Evolutionary conservation across 2,888 invertebrate genomes (phyloP).

Genomic region (Pristionchus exspectatus): DNA sequence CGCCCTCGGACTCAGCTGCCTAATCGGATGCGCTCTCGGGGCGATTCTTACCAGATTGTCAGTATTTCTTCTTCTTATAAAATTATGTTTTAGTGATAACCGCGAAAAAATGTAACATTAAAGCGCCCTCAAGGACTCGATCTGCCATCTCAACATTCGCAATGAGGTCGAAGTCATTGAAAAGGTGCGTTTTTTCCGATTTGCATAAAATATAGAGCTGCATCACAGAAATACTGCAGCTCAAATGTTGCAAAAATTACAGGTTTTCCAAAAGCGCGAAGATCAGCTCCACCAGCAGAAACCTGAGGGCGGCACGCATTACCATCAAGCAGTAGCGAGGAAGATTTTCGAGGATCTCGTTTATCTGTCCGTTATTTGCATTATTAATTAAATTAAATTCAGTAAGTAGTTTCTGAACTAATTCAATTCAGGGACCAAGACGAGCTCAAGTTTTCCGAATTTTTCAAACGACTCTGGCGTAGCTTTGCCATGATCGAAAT

Average conservation of each 20-base stretch:
- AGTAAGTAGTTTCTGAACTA: background rate
- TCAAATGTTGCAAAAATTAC: too few species aligned
- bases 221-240: too few species aligned
- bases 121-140: background rate
- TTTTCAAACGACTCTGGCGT: background rate
- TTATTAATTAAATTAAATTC: background rate
- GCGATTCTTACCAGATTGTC: background rate
- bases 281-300: background rate
- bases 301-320: background rate
- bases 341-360: constrained; percentile 38
- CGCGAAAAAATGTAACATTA: background rate
- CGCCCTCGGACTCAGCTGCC: background rate
- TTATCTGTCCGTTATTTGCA: background rate
- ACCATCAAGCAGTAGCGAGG: background rate
- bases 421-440: background rate
- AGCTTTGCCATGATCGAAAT: constrained; percentile 22
- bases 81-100: background rate
- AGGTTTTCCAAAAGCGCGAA: background rate
- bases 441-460: background rate
- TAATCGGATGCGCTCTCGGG: background rate
- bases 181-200: background rate
- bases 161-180: constrained; percentile 6
- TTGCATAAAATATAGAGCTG: background rate
- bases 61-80: background rate
- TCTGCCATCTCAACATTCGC: constrained; percentile 39